Percentiles rank a stretch among this genome's conserved stretches.
Evolutionary conservation across 2,113 vertebrate species (phyloP).

Genomic region (Hemicordylus capensis): DNA sequence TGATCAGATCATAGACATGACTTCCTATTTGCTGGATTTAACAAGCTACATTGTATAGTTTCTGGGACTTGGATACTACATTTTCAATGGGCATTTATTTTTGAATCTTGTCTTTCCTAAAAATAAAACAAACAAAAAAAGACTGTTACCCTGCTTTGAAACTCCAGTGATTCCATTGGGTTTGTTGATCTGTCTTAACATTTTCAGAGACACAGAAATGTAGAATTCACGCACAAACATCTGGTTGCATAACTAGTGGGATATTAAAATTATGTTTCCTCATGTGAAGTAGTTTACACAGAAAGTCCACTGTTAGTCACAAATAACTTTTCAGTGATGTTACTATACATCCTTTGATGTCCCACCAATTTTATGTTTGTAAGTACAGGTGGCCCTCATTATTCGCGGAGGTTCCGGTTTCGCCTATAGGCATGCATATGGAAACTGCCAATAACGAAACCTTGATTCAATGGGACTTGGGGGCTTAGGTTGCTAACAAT

Average conservation of each 20-base stretch:
- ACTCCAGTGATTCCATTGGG: constrained; percentile 76
- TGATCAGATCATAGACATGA: constrained; percentile 98
- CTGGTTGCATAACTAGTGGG: constrained; percentile 65
- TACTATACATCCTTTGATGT: constrained; percentile 65
- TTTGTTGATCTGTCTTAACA: constrained; percentile 67
- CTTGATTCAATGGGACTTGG: too few relatives aligned
- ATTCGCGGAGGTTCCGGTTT: too few relatives aligned
- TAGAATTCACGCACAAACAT: constrained; percentile 27
- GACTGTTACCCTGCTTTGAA: constrained; percentile 77
- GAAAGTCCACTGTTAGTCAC: constrained; percentile 70
- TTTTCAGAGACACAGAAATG: constrained; percentile 46
- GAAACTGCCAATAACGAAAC: too few relatives aligned
- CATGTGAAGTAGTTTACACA: constrained; percentile 69
- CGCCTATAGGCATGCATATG: too few relatives aligned
- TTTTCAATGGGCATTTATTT: constrained; percentile 83
- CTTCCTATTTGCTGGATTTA: constrained; percentile 96
- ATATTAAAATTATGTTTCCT: constrained; percentile 72
- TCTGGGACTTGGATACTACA: constrained; percentile 75
- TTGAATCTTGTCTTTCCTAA: constrained; percentile 73
- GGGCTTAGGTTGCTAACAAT: too few relatives aligned
- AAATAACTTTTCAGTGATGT: constrained; percentile 57
- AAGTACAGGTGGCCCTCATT: too few relatives aligned
- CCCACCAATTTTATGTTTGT: constrained; percentile 68
- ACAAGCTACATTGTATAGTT: constrained; percentile 97
- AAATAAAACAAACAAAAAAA: constrained; percentile 67